phyloP scores from a whole-genome alignment of 2,113 vertebrate genomes.

The Tylochromis polylepis region DNA sequence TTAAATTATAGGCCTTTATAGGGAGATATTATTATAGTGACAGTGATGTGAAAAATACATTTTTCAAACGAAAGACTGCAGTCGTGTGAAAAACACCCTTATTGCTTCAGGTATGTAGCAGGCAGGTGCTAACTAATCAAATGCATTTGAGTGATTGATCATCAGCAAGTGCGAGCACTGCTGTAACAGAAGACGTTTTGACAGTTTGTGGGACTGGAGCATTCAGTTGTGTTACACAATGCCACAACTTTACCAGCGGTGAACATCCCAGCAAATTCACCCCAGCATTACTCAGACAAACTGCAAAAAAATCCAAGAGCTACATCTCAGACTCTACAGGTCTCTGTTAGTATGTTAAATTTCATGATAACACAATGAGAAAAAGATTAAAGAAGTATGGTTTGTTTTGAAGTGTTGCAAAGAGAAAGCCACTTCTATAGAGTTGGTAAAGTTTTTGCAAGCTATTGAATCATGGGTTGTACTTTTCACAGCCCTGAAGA shows the following conservation, averaged over 20 bases:
- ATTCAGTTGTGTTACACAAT: neutral
- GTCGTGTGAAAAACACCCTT: neutral
- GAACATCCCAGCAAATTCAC: neutral
- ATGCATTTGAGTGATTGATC: neutral
- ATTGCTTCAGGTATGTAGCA: neutral
- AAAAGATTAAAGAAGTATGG: neutral
- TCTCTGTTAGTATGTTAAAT: neutral
- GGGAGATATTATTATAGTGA: neutral
- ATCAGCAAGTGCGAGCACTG: neutral
- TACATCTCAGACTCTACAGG: neutral
- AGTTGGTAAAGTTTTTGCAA: neutral
- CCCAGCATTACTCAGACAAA: fast-evolving
- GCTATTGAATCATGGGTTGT: neutral
- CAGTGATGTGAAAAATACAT: neutral
- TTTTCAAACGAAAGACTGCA: neutral
- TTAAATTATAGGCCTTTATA: neutral
- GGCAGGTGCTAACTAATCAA: neutral
- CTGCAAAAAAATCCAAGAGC: too few relatives aligned
- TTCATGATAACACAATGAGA: neutral
- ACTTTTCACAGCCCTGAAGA: neutral
- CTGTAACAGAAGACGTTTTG: neutral
- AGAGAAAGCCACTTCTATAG: neutral
- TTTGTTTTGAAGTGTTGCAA: neutral
- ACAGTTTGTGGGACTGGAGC: neutral
- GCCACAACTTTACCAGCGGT: neutral